Conservation (phyloP, 2,113 vertebrate species). For the Dicerorhinus sumatrensis region DNA sequence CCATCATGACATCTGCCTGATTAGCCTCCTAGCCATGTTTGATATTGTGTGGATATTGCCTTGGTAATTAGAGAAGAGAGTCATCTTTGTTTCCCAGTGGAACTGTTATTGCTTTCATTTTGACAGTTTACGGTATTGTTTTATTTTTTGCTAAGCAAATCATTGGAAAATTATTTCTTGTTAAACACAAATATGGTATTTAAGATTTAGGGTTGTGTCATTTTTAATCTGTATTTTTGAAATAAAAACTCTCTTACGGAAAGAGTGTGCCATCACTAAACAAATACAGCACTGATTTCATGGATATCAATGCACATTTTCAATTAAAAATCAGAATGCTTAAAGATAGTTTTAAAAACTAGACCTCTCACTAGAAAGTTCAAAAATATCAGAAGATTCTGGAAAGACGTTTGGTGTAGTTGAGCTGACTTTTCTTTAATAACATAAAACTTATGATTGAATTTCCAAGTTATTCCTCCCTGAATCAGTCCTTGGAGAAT, state of each 20-base stretch:
- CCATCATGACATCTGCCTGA: background rate
- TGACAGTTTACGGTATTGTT: background rate
- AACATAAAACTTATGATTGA: background rate
- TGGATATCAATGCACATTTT: background rate
- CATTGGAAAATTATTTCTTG: slow-evolving; percentile 40
- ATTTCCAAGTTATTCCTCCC: background rate
- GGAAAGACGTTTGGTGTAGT: background rate
- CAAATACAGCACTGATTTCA: background rate
- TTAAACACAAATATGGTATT: slow-evolving; percentile 34
- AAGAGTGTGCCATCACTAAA: slow-evolving; percentile 14
- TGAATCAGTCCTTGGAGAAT: background rate
- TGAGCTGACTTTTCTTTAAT: background rate
- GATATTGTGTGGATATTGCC: background rate
- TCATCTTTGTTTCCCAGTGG: slow-evolving; percentile 23
- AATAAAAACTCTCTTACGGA: slow-evolving; percentile 12
- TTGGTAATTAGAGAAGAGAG: slow-evolving; percentile 49
- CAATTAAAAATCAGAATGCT: background rate
- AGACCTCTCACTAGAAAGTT: background rate
- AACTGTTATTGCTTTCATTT: background rate
- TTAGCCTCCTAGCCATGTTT: background rate
- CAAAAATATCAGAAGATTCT: background rate
- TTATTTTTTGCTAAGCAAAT: slow-evolving; percentile 45
- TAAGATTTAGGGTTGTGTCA: background rate
- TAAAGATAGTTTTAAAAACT: background rate
- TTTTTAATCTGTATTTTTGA: slow-evolving; percentile 26